Base-by-base conservation (phyloP, 2,888 invertebrate species). In the Lasius fuliginosus region DNA sequence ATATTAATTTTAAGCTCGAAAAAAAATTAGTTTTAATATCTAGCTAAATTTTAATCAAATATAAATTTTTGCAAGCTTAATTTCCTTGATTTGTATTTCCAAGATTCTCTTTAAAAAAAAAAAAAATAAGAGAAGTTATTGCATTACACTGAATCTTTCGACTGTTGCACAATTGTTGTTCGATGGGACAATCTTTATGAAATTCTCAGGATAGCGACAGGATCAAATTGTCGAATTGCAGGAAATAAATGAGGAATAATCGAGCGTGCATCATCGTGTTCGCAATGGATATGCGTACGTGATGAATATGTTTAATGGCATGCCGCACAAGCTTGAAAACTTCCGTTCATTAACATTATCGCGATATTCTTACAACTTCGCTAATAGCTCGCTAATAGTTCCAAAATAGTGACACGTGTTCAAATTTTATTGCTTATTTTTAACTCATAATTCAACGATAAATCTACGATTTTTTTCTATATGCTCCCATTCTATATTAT, bases 291-390 rank as follows among this genome's bases (percentile, higher is more conserved):
- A 3, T 12, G 40, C 40, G 12, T 67, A 42, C 42, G 9, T 42
- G 23, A 27, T 27, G 8, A 18, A 64, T 8, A 53, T n/a, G n/a
- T 68, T 53, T 15, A 53, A 33, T 42, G 8, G 5, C 3, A 33
- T 30, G 56, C 0, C 11, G 42, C 9, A 69, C 11, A 58, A 33
- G 36, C 23, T 18, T 56, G 73, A 33, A 79, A 79, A 71, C 23
- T 79, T 71, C 79, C 73, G 33, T 71, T 79, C 71, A 79, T 79
- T 69, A 69, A 69, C 42, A 77, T 77, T 46, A 33, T 71, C 33
- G 42, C 30, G 36, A 0, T 23, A 23, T 8, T 33, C 6, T 12
- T 8, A 58, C 18, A 8, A 15, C 5, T 11, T 56, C 5, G 53
- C 30, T 53, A 76, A 67, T 76, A 40, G 12, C 23, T 36, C 53